Base-by-base conservation (phyloP, 2,888 invertebrate genomes). In the Actias luna region DNA sequence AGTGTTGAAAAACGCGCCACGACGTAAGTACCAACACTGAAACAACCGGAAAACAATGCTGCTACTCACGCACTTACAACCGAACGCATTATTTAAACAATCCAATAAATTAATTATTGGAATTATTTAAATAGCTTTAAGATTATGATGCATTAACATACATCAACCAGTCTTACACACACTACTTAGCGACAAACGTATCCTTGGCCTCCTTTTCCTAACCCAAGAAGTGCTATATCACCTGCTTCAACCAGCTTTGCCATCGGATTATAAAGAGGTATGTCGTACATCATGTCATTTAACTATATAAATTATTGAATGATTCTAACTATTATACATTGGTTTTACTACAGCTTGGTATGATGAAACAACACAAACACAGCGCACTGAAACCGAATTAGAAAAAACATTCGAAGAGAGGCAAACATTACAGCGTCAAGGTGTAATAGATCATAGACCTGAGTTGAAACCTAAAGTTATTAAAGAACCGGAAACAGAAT, bases 1-100 rank as follows among this genome's bases (percentile, higher is more conserved):
- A 75, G 97, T 98, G 67, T 93, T 98, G 74, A 98, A 98, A 93
- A 97, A 98, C 87, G 98, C 98, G 66, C 98, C 98, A 85, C 95
- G 98, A 94, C 98, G 98, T 98, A 95, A 98, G 98, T 97, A 81
- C 73, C 42, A 36, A 16, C 39, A 62, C 25, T 58, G 22, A 12
- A 10, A 31, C 29, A 58, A 61, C 42, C 27, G n/a, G 59, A 29
- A 65, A 61, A 52, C 70, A 55, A 72, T 67, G 61, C 66, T 61
- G 73, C 71, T 73, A 74, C 70, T 65, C 64, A 69, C 67, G 72
- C 77, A 70, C 66, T 69, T 70, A 68, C 70, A 64, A 67, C 61
- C 65, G 60, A 65, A 65, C 59, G 64, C 67, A 64, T 31, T 58
- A 58, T 50, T 57, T 57, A 42, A 31, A 39, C 60, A 60, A 57